Percentiles rank a stretch among this genome's conserved stretches.
These are phyloP conservation scores for Philaenus spumarius DNA, from an alignment of 1,140 invertebrate genomes.

Conservation along the genomic window DNA sequence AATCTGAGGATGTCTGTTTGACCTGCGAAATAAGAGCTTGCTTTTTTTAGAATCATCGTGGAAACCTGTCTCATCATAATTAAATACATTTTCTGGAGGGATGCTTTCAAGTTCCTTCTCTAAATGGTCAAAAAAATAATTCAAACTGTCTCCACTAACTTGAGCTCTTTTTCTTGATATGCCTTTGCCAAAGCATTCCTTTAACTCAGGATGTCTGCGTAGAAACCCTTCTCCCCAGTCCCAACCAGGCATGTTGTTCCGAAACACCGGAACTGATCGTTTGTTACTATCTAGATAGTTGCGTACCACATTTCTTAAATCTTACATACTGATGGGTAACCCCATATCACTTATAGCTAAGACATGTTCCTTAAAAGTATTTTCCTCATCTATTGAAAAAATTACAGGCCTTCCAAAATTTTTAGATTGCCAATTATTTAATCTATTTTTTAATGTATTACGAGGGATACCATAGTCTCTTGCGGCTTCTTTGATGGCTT, in stretches of 20 bases:
- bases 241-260: neutral
- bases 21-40: neutral
- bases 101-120: neutral
- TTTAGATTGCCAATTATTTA: no score
- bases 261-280: neutral
- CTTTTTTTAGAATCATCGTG: neutral
- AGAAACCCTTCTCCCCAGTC: neutral
- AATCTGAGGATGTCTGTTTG: neutral
- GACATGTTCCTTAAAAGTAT: neutral
- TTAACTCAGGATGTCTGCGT: neutral
- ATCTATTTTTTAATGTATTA: no score
- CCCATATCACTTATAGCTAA: neutral
- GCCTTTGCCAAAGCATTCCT: no score
- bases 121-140: neutral
- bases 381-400: neutral
- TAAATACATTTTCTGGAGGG: neutral
- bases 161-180: neutral
- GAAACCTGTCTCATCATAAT: neutral
- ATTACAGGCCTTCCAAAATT: neutral
- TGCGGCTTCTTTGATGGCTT: neutral
- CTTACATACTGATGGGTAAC: neutral
- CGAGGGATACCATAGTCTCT: neutral
- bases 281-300: neutral
- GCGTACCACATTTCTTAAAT: neutral
- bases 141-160: neutral